Evolutionary conservation across 2,113 vertebrate species (phyloP).

Genomic region (Dendrocopos noguchii): DNA sequence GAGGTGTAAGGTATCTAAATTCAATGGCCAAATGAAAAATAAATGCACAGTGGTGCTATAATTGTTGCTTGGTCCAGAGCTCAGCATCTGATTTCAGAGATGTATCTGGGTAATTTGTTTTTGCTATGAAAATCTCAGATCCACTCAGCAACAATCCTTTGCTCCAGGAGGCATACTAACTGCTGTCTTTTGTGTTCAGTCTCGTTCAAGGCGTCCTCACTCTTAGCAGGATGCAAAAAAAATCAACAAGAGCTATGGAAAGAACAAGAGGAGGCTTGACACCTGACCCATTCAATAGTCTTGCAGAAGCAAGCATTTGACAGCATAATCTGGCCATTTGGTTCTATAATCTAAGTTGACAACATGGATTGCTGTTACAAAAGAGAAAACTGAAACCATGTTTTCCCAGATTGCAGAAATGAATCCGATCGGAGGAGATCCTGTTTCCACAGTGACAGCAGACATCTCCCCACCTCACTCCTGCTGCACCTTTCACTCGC

Average conservation of each 20-base stretch:
- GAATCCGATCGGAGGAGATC: background rate
- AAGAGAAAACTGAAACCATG: conserved; percentile 24
- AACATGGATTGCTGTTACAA: background rate
- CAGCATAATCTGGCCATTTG: background rate
- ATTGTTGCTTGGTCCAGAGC: background rate
- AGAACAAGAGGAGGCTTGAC: background rate
- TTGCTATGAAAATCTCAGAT: background rate
- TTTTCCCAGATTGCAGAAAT: background rate
- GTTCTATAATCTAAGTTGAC: background rate
- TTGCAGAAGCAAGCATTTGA: background rate
- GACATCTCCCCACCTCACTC: background rate
- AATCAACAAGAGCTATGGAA: background rate
- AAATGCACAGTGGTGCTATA: background rate
- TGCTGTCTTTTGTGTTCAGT: background rate
- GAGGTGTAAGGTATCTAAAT: background rate
- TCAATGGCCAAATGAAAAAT: background rate
- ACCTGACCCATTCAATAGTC: background rate
- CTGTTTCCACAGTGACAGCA: background rate
- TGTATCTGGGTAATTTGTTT: background rate
- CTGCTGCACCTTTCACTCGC: background rate
- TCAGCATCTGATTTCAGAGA: background rate
- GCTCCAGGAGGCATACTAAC: background rate
- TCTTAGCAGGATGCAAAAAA: background rate
- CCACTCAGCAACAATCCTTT: background rate
- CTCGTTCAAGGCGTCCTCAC: background rate